Evolutionary conservation across 1,140 invertebrate genomes (phyloP), one percentile per base, ranked within the genome.

Genomic region (Drosophila sucinea): DNA sequence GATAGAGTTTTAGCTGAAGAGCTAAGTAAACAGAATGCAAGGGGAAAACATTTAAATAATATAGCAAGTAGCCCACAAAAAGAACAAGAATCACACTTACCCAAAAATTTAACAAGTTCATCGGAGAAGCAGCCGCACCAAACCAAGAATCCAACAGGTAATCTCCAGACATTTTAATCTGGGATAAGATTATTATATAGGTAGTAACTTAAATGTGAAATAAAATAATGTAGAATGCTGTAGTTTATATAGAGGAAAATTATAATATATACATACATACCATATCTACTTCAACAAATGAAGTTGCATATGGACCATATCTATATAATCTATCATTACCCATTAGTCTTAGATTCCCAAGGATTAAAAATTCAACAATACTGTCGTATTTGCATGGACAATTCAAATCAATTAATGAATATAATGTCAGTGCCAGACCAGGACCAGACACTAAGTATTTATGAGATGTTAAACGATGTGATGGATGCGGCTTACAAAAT

Each of bases 341-440:
- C 7, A 1, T 58, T 27, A 55, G 51, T 1, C 8, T 30, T 29
- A 35, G 44, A 25, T 27, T 8, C 0, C 2, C 44, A 27, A 25
- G 2, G 6, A 51, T 27, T n/a, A 8, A 27, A 8, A 2, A 51
- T 51, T 1, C 56, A 58, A 58, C 32, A 38, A 38, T 35, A 23
- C 11, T 58, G 56, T 25, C 56, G 56, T 17, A 58, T 58, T 58
- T 58, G 56, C 32, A 35, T 25, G 32, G 33, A 25, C 29, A 58
- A 25, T 5, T 10, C 32, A n/a, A 35, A 25, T 17, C 32, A 33
- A 11, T 25, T 58, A 7, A 35, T 25, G 7, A 38, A 23, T 58
- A 35, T 58, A 1, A 10, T 25, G 4, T 35, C 30, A 1, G 29
- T 8, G 3, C 56, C 56, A 3, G 6, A 51, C 7, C 6, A 25